phyloP scores from a whole-genome alignment of 1,140 invertebrate genomes.

The Neodiprion fabricii region DNA sequence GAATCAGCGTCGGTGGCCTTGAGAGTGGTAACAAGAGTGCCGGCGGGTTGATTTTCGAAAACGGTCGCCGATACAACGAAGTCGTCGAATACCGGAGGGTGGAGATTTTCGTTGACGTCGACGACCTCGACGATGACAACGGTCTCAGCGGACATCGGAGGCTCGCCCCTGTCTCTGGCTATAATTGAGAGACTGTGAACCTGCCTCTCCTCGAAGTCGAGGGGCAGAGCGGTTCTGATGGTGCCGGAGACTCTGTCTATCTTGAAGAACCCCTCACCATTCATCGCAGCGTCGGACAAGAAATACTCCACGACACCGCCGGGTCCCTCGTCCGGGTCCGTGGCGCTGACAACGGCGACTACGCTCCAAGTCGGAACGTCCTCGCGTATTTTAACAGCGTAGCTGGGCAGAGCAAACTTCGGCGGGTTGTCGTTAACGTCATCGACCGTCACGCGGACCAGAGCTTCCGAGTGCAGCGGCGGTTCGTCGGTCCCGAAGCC shows the following conservation, averaged over 20 bases:
- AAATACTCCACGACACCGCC: conserved; percentile 80
- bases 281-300: conserved; percentile 70
- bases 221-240: conserved; percentile 73
- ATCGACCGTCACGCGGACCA: conserved; percentile 80
- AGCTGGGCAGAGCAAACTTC: conserved; percentile 75
- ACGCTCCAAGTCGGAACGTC: conserved; percentile 89
- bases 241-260: conserved; percentile 86
- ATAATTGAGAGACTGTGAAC: conserved; percentile 86
- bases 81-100: conserved; percentile 84
- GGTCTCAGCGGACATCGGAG: conserved; percentile 75
- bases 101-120: conserved; percentile 92
- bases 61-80: conserved; percentile 77
- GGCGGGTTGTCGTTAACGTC: conserved; percentile 95
- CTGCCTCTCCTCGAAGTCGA: conserved; percentile 90
- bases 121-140: conserved; percentile 85
- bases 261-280: conserved; percentile 71
- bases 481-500: conserved; percentile 58
- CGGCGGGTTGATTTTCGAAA: conserved; percentile 77
- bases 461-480: conserved; percentile 75
- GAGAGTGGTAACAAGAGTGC: conserved; percentile 77
- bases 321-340: conserved; percentile 83
- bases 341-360: conserved; percentile 83
- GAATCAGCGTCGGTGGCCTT: conserved; percentile 81
- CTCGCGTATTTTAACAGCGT: conserved; percentile 86
- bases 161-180: conserved; percentile 81